Evolutionary conservation across 2,113 vertebrate genomes (phyloP).

Genomic region (Notothenia coriiceps): DNA sequence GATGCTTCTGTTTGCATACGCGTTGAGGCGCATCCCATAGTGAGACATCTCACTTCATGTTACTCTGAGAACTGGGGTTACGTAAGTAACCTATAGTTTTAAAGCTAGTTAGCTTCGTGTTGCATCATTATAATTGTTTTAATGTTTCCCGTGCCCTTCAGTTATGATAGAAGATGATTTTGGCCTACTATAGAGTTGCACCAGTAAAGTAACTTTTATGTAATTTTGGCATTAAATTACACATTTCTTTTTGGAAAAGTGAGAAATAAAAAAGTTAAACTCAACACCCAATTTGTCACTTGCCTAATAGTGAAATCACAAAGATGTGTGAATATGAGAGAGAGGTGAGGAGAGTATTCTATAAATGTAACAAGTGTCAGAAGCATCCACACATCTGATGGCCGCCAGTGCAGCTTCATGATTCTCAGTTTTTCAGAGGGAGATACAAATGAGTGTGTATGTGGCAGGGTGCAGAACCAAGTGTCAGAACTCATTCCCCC

Average conservation of each 20-base stretch:
- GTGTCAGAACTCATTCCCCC: constrained; percentile 70
- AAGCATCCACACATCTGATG: constrained; percentile 28
- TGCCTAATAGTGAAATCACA: constrained; percentile 2
- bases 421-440: constrained; percentile 20
- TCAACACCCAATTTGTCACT: neutral
- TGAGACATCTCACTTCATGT: too few relatives aligned
- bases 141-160: neutral
- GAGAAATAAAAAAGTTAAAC: constrained; percentile 5
- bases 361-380: constrained; percentile 19
- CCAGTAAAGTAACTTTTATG: neutral
- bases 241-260: neutral
- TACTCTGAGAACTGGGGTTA: too few relatives aligned
- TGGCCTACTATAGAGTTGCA: neutral
- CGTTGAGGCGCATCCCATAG: too few relatives aligned
- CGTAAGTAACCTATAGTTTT: neutral
- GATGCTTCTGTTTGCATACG: too few relatives aligned
- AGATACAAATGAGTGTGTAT: constrained; percentile 4
- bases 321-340: neutral
- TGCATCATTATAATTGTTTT: neutral
- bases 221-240: neutral
- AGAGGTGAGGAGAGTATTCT: constrained; percentile 20
- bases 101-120: neutral
- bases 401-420: constrained; percentile 21
- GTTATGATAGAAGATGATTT: neutral
- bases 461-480: constrained; percentile 3